Evolutionary conservation across 2,113 vertebrate genomes (phyloP).

Genomic region (Nothocercus nigrocapillus): DNA sequence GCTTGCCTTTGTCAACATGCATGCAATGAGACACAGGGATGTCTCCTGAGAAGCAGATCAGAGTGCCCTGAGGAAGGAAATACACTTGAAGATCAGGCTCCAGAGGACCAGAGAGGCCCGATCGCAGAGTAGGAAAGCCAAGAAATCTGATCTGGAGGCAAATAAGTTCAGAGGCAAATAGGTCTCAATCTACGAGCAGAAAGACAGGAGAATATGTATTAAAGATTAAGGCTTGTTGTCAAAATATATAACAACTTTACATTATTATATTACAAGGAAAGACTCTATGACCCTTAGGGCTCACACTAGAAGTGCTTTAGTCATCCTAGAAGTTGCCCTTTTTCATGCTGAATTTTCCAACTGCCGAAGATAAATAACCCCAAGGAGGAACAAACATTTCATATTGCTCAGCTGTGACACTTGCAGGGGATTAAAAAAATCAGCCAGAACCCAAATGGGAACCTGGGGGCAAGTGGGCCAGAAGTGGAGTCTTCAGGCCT

Average conservation of each 20-base stretch:
- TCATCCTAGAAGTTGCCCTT: neutral
- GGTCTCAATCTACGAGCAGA: neutral
- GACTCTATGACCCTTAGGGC: neutral
- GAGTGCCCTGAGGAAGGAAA: neutral
- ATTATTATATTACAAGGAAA: neutral
- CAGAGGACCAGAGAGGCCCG: neutral
- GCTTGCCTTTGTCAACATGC: neutral
- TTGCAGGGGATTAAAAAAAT: slow-evolving; percentile 9
- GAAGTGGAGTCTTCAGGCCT: neutral
- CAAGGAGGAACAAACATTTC: neutral
- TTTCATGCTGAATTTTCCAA: neutral
- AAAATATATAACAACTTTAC: neutral
- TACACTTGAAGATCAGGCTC: neutral
- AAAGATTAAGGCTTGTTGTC: neutral
- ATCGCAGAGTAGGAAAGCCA: neutral
- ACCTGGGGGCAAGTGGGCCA: neutral
- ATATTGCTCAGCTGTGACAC: neutral
- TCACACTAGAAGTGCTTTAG: neutral
- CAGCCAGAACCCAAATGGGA: neutral
- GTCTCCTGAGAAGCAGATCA: neutral
- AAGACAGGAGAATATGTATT: neutral
- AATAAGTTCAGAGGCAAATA: neutral
- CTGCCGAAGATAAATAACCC: neutral
- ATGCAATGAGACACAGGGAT: neutral
- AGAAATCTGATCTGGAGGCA: neutral